Evolutionary conservation across 2,113 vertebrate species (phyloP), one percentile per base, ranked within the genome.

Genomic region (Centropus bengalensis): DNA sequence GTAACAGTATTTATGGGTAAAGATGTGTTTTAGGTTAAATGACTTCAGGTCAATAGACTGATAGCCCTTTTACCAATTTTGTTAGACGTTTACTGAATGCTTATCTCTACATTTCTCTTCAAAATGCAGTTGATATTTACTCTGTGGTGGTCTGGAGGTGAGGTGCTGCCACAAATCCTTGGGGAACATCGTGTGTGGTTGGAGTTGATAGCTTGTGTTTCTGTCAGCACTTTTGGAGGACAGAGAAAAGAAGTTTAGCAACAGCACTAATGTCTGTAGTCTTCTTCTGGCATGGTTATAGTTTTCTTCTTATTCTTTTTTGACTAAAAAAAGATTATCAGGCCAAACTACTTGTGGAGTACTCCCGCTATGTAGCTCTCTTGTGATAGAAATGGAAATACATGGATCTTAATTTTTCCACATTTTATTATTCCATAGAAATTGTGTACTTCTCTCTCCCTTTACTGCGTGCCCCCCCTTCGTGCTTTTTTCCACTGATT

Each of bases 121-220:
- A 33, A 82, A 90, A 30, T 51, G 10, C 22, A n/a, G 0, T 1
- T 5, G 54, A 51, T 33, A 69, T 91, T 56, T 45, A 30, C 14
- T 56, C 38, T 2, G 8, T 82, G 7, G 36, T 40, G 0, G 0
- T 36, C 27, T 26, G 27, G 88, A 62, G 59, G 0, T 56, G 66
- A 51, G 16, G 40, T 77, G 63, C 68, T 83, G 44, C 52, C 44
- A 26, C 67, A 49, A 30, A n/a, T 81, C 17, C 68, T 47, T 26
- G 40, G 60, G 44, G 77, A 74, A 0, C 1, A 5, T 44, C 68
- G 74, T 54, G 49, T 71, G 8, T 77, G n/a, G n/a, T 26, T 81
- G 75, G 20, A 78, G 18, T 70, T 58, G 56, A 55, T 49, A 36
- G 38, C 13, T 21, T 51, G 9, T 45, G 18, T 86, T 86, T 40